Conservation (phyloP, 2,888 invertebrate species). For the Drosophila demipolita region DNA sequence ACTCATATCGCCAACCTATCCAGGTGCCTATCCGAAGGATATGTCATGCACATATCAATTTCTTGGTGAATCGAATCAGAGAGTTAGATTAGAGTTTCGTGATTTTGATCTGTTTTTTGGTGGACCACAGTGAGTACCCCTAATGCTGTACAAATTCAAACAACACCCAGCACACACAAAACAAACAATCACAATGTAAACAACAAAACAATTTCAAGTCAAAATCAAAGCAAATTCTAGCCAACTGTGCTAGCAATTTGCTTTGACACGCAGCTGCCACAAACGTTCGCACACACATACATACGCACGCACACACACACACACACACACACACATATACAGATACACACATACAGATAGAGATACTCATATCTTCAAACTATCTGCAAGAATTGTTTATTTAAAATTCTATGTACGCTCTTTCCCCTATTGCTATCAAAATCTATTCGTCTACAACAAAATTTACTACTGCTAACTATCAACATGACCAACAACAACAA, state of each 20-base stretch:
- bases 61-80: constrained; percentile 94
- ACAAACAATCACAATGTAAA: constrained; percentile 9
- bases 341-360: constrained; percentile 12
- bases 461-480: constrained; percentile 37
- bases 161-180: constrained; percentile 6
- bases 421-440: constrained; percentile 33
- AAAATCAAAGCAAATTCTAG: constrained; percentile 70
- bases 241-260: constrained; percentile 38
- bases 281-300: not conserved
- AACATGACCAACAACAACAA: constrained; percentile 40
- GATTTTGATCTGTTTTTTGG: constrained; percentile 99
- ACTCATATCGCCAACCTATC: constrained; percentile 98
- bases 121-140: constrained; percentile 96
- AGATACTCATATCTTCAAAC: constrained; percentile 38
- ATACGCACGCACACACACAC: constrained; percentile 2
- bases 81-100: constrained; percentile 97
- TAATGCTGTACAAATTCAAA: constrained; percentile 68
- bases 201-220: constrained; percentile 50
- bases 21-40: constrained; percentile 99
- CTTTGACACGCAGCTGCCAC: constrained; percentile 65
- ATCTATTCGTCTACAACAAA: constrained; percentile 52
- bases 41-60: constrained; percentile 97
- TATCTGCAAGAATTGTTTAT: constrained; percentile 52
- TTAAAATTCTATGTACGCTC: constrained; percentile 44
- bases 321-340: constrained; percentile 12